A percentile compares a stretch with the other conserved stretches of the same genome.
These are phyloP conservation scores for Cotesia congregata DNA, from an alignment of 2,888 invertebrate genomes.

Conservation along the genomic window DNA sequence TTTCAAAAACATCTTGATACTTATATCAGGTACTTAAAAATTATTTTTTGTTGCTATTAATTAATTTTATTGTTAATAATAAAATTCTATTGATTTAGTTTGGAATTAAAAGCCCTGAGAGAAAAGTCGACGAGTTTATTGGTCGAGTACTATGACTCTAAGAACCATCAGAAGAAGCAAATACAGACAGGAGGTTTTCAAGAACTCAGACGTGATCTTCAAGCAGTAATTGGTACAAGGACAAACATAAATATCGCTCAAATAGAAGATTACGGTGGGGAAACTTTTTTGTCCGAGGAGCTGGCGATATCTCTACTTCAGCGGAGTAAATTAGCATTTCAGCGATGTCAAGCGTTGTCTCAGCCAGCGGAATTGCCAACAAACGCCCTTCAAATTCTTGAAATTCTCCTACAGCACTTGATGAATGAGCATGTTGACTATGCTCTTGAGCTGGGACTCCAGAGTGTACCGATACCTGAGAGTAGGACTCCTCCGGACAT, in stretches of 20 bases:
- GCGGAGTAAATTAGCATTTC: constrained; percentile 91
- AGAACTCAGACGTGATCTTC: constrained; percentile 92
- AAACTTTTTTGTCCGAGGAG: constrained; percentile 96
- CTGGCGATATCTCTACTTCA: constrained; percentile 92
- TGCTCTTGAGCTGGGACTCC: constrained; percentile 92
- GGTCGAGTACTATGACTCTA: constrained; percentile 90
- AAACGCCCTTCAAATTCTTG: constrained; percentile 86
- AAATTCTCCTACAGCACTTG: constrained; percentile 86
- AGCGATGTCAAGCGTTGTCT: constrained; percentile 88
- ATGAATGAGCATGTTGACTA: constrained; percentile 96
- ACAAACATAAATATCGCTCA: constrained; percentile 94
- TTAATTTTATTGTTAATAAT: background rate
- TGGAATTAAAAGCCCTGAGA: constrained; percentile 84
- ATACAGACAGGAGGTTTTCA: constrained; percentile 93
- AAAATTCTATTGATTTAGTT: constrained; percentile 63
- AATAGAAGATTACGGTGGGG: constrained; percentile 96
- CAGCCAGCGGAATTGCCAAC: constrained; percentile 81
- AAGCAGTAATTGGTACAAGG: constrained; percentile 91
- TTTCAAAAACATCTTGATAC: constrained; percentile 85
- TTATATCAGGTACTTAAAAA: constrained; percentile 77
- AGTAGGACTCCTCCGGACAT: constrained; percentile 88
- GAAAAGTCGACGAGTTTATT: constrained; percentile 83
- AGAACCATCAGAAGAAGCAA: constrained; percentile 95
- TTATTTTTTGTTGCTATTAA: background rate
- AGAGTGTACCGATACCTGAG: constrained; percentile 90